A percentile compares a stretch with the other conserved stretches of the same genome.
Evolutionary conservation across 2,113 vertebrate species (phyloP).

Genomic region (Limanda limanda): DNA sequence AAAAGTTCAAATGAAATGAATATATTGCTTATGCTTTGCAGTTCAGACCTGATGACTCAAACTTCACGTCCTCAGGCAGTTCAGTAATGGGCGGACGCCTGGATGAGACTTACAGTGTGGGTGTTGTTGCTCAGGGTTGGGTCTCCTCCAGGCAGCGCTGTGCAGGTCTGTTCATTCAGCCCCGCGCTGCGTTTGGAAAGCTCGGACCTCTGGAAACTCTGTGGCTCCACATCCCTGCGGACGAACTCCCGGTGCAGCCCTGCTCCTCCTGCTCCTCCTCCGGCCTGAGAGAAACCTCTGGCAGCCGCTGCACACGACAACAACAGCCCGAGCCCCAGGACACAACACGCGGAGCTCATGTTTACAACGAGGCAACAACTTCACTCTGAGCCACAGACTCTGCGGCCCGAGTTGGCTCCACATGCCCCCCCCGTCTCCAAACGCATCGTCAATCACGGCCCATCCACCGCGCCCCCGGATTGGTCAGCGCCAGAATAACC

Average conservation of each 20-base stretch:
- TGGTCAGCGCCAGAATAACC: conserved; percentile 64
- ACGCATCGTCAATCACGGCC: conserved; percentile 61
- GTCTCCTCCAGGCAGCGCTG: conserved; percentile 66
- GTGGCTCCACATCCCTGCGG: conserved; percentile 51
- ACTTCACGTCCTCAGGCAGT: too few species aligned
- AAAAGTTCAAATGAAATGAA: too few species aligned
- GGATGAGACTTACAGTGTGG: conserved; percentile 81
- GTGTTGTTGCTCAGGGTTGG: conserved; percentile 83
- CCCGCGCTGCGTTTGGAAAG: conserved; percentile 51
- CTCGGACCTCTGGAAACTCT: conserved; percentile 37
- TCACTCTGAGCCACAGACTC: conserved; percentile 14
- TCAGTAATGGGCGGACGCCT: background rate
- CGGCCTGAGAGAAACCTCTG: background rate
- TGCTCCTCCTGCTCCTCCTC: background rate
- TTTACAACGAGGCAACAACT: conserved; percentile 22
- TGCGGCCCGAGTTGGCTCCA: conserved; percentile 23
- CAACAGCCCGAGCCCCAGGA: conserved; percentile 49
- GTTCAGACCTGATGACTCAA: too few species aligned
- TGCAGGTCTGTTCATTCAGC: conserved; percentile 75
- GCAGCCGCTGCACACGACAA: conserved; percentile 25
- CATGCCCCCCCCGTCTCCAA: conserved; percentile 38
- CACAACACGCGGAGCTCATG: conserved; percentile 51
- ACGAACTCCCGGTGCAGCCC: conserved; percentile 36
- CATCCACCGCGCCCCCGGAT: conserved; percentile 55
- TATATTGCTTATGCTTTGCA: too few species aligned